Conservation (phyloP, 2,113 vertebrate genomes). For the Cromileptes altivelis region DNA sequence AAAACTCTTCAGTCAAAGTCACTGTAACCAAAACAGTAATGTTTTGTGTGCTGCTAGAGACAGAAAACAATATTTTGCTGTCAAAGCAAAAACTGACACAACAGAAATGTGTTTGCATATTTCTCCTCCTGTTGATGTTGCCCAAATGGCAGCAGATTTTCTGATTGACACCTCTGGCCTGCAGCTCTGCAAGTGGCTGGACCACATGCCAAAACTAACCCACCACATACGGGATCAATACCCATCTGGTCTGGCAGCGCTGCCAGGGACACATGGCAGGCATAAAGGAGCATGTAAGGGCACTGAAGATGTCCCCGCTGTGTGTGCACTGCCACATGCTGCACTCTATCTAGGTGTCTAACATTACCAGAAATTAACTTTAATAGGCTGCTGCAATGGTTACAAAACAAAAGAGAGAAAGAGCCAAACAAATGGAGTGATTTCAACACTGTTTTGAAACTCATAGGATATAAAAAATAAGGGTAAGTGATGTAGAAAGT, state of each 20-base stretch:
- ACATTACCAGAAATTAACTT: not conserved
- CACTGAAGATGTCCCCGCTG: slow-evolving; percentile 8
- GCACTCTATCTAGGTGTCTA: not conserved
- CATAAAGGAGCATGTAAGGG: not conserved
- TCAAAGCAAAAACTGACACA: not conserved
- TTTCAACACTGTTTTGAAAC: not conserved
- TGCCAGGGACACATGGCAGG: not conserved
- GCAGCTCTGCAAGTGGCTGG: not conserved
- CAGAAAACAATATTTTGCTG: not conserved
- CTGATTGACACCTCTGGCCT: slow-evolving; percentile 19
- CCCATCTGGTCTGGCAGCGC: slow-evolving; percentile 35
- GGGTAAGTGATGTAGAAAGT: not conserved
- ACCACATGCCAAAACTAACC: not conserved
- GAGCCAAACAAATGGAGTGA: not conserved
- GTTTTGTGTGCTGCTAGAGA: not conserved
- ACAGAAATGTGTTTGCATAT: not conserved
- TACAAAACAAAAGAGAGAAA: not conserved
- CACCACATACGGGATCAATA: slow-evolving; percentile 45
- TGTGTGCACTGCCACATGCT: slow-evolving; percentile 11
- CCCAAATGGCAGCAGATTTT: slow-evolving; percentile 12
- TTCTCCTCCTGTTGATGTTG: not conserved
- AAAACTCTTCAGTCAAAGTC: not conserved
- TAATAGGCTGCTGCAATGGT: not conserved
- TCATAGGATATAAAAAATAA: not conserved
- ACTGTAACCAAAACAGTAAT: not conserved